Evolutionary conservation across 2,888 invertebrate species (phyloP).

Genomic region (Poecilobothrus nobilitatus): DNA sequence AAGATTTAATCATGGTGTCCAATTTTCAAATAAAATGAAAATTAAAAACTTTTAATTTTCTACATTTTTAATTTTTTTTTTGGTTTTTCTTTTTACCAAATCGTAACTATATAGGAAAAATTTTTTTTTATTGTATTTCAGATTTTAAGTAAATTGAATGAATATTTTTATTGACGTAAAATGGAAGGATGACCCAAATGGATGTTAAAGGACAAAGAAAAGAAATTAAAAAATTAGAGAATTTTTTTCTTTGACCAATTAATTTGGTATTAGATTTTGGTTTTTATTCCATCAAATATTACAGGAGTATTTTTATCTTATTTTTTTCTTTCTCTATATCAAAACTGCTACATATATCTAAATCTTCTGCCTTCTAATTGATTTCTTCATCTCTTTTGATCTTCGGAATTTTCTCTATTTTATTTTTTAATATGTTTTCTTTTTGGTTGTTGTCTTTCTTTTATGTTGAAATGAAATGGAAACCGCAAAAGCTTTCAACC

Average conservation of each 20-base stretch:
- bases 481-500: not conserved
- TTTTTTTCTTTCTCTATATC: not conserved
- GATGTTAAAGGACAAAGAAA: not conserved
- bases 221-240: not conserved
- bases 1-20: too few species aligned
- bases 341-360: not conserved
- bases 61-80: not conserved
- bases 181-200: not conserved
- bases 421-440: not conserved
- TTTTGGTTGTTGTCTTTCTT: not conserved
- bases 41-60: not conserved
- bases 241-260: not conserved
- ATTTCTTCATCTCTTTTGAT: not conserved
- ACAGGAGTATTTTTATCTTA: not conserved
- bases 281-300: not conserved
- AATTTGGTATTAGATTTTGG: conserved; percentile 3
- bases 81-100: too few species aligned
- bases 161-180: not conserved
- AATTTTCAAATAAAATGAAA: too few species aligned
- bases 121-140: not conserved
- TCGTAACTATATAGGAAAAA: not conserved
- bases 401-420: not conserved
- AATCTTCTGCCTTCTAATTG: not conserved
- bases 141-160: not conserved
- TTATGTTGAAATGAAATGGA: not conserved